phyloP scores from a whole-genome alignment of 2,113 vertebrate genomes.

The Lontra canadensis region DNA sequence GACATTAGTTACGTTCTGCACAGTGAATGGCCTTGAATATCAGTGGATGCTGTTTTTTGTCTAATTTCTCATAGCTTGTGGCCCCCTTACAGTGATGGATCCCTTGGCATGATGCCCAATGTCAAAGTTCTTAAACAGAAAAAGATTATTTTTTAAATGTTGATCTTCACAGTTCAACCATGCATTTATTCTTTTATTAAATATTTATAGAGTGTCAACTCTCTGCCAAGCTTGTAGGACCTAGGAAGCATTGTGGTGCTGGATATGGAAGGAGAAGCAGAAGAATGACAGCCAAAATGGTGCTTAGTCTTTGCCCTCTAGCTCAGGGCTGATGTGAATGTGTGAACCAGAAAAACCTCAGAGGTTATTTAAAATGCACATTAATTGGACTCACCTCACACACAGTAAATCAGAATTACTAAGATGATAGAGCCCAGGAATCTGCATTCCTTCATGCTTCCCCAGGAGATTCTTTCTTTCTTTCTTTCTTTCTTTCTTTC shows the following conservation, averaged over 20 bases:
- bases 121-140: conserved; percentile 28
- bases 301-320: neutral
- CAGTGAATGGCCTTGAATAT: neutral
- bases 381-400: neutral
- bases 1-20: neutral
- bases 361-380: neutral
- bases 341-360: neutral
- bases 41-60: neutral
- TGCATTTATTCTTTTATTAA: conserved; percentile 8
- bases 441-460: neutral
- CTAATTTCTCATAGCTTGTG: neutral
- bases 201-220: conserved; percentile 22
- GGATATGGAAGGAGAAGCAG: neutral
- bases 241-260: neutral
- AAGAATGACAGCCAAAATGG: neutral
- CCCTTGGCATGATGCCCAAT: neutral
- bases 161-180: neutral
- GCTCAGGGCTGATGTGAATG: neutral
- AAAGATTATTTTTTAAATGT: neutral
- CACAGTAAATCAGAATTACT: neutral
- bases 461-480: neutral
- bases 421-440: neutral
- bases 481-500: too few species aligned
- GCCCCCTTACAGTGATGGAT: neutral
- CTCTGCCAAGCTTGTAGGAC: neutral